These are phyloP conservation scores for Thryonomys swinderianus DNA, from an alignment of 2,113 vertebrate genomes.

Conservation along the genomic window DNA sequence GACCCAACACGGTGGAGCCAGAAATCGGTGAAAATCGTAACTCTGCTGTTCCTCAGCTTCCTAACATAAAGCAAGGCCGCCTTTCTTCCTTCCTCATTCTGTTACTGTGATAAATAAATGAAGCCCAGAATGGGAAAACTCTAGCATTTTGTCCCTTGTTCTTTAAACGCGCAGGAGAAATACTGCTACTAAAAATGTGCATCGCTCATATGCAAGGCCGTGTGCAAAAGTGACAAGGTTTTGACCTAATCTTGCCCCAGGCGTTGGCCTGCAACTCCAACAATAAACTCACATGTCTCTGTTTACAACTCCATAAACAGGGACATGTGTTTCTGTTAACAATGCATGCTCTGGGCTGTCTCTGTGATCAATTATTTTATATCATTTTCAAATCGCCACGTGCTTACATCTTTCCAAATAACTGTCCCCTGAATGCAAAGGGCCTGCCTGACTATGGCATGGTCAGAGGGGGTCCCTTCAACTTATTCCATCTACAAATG, in stretches of 20 bases:
- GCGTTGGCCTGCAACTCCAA: constrained; percentile 77
- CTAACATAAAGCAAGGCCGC: neutral
- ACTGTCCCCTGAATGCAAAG: constrained; percentile 83
- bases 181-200: neutral
- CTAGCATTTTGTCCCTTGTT: neutral
- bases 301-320: constrained; percentile 84
- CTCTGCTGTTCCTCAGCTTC: neutral
- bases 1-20: neutral
- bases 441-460: constrained; percentile 85
- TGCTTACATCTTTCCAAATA: constrained; percentile 86
- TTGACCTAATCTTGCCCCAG: constrained; percentile 66
- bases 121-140: neutral
- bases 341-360: constrained; percentile 82
- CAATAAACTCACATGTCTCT: constrained; percentile 81
- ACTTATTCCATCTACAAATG: constrained; percentile 90
- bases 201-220: neutral
- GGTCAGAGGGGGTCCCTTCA: constrained; percentile 89
- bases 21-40: neutral
- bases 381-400: constrained; percentile 86
- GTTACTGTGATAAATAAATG: neutral
- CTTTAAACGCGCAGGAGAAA: neutral
- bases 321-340: constrained; percentile 83
- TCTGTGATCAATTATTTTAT: constrained; percentile 86
- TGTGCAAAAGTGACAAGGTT: constrained; percentile 64
- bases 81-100: neutral